Base-by-base conservation (phyloP, 2,113 vertebrate species). In the Alouatta palliata region DNA sequence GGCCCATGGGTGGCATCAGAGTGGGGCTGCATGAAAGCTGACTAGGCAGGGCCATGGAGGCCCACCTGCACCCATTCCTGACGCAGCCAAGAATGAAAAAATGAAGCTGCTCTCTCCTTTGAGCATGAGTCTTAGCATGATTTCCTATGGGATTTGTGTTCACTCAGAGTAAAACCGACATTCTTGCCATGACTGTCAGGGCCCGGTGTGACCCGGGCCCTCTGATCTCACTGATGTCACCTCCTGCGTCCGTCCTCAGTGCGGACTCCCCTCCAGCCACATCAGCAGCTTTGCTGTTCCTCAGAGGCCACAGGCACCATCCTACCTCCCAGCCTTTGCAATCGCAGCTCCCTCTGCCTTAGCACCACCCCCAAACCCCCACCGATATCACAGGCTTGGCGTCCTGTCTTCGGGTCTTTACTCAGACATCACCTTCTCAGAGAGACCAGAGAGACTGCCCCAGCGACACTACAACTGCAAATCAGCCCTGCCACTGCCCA, bases 331-430 rank as follows among this genome's bases (percentile, higher is more conserved):
- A 27, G 40, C 20, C 89, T 90, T 32, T 6, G 37, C 27, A 7
- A 0, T 1, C 4, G 7, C 11, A 25, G 6, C 3, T 19, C 11
- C 79, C 35, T 43, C 30, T n/a, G 12, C 45, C 92, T 3, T 25
- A 0, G 37, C 17, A 21, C 47, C 17, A 30, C n/a, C 77, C 58
- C 5, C 52, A 52, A 52, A 1, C 16, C 52, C 52, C 52, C 4
- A 52, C 16, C 0, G 40, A 40, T 19, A 2, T 2, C 52, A 4
- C 13, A 0, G 0, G 8, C 2, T 8, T 27, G 8, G 11, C 71
- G 68, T 40, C 3, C 45, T 32, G 30, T 61, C 87, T 88, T 77
- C 23, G 23, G 0, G 0, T 21, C 52, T 20, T 5, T 40, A 56
- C 75, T 73, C 35, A 20, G 1, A 3, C 11, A 25, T 11, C 89